These are phyloP conservation scores for Sturmia bella DNA, from an alignment of 2,888 invertebrate species.

Conservation along the genomic window DNA sequence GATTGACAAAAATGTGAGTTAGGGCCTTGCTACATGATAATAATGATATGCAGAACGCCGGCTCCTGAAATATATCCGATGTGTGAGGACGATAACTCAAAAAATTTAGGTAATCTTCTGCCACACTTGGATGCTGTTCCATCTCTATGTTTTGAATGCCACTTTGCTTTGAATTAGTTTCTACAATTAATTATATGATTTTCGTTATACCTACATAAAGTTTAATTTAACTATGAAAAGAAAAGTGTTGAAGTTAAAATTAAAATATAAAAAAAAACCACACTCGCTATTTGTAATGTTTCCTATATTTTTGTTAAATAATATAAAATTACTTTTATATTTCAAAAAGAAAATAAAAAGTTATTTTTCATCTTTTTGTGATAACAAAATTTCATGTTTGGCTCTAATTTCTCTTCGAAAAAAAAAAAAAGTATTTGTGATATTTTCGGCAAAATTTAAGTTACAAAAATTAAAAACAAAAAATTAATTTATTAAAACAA, in stretches of 20 bases:
- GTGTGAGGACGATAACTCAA: too few relatives aligned
- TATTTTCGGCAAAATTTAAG: conserved; percentile 70
- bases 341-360: conserved; percentile 54
- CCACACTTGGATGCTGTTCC: too few relatives aligned
- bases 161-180: conserved; percentile 53
- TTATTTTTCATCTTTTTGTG: conserved; percentile 80
- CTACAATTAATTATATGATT: not conserved
- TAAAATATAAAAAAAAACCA: conserved; percentile 24
- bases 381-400: conserved; percentile 79
- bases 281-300: conserved; percentile 65
- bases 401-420: conserved; percentile 42
- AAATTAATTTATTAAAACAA: conserved; percentile 65
- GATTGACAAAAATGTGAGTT: too few relatives aligned
- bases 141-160: too few relatives aligned
- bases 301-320: conserved; percentile 60
- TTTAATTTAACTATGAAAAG: not conserved
- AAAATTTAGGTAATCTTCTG: too few relatives aligned
- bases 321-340: conserved; percentile 19
- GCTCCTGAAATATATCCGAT: too few relatives aligned
- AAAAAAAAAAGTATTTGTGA: conserved; percentile 70
- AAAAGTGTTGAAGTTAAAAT: conserved; percentile 33
- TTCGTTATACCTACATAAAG: not conserved
- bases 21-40: too few relatives aligned
- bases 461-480: conserved; percentile 60
- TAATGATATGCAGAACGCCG: too few relatives aligned